Conservation (phyloP, 2,888 invertebrate species). For the Hyalella azteca region DNA sequence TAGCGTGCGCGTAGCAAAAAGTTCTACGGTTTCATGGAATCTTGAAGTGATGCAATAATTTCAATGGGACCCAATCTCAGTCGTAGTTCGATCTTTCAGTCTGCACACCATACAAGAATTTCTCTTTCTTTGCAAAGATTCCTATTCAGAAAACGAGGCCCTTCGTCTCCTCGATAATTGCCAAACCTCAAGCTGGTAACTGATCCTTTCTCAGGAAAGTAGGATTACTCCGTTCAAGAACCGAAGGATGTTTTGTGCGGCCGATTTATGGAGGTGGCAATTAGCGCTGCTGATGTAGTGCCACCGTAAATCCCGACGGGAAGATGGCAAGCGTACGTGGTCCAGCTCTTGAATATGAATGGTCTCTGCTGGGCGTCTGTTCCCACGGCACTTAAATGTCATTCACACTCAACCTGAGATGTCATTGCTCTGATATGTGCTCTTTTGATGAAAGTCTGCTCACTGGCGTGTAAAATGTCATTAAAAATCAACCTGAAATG, state of each 20-base stretch:
- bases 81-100: neutral
- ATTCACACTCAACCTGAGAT: no score
- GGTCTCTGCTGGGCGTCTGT: no score
- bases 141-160: neutral
- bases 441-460: no score
- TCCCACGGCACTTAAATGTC: no score
- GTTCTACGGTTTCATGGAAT: no score
- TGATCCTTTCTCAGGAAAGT: neutral
- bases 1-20: no score
- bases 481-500: no score
- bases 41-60: no score
- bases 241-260: slow-evolving; percentile 18
- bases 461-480: no score
- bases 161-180: slow-evolving; percentile 9
- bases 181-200: neutral
- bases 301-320: slow-evolving; percentile 5
- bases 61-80: neutral
- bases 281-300: slow-evolving; percentile 4
- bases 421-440: no score
- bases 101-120: neutral
- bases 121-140: neutral
- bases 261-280: slow-evolving; percentile 21
- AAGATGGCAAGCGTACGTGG: slow-evolving; percentile 1
- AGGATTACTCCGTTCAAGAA: neutral
- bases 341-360: neutral